A percentile compares a stretch with the other conserved stretches of the same genome.
phyloP scores from a whole-genome alignment of 2,113 vertebrate species.

The Scalopus aquaticus region DNA sequence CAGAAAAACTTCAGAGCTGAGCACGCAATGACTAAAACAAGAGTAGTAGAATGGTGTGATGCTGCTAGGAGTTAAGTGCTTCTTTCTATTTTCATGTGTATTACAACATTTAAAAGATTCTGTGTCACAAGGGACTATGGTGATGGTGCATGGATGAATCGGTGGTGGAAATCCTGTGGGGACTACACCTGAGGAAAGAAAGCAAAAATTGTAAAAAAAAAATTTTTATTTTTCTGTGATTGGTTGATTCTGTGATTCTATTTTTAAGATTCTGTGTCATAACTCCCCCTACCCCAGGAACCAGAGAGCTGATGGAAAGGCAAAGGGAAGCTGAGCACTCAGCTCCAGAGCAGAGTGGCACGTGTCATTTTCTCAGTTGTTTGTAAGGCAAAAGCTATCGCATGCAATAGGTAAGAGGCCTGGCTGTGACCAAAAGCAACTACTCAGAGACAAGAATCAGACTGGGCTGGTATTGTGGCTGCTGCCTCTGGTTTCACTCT shows the following conservation, averaged over 20 bases:
- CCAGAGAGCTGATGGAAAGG: not conserved
- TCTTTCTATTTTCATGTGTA: not conserved
- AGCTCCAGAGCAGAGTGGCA: not conserved
- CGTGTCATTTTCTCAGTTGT: not conserved
- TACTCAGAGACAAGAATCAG: not conserved
- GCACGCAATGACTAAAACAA: no score
- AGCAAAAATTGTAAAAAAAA: no score
- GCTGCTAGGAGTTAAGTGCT: not conserved
- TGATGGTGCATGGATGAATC: no score
- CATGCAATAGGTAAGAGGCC: not conserved
- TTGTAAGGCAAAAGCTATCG: not conserved
- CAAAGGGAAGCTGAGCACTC: not conserved
- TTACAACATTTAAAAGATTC: not conserved
- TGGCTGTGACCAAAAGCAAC: not conserved
- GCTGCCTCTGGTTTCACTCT: not conserved
- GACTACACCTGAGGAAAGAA: no score
- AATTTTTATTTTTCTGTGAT: no score
- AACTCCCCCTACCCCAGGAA: not conserved
- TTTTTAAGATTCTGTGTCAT: not conserved
- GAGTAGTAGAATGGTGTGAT: not conserved
- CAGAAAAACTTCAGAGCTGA: not conserved
- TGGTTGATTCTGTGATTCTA: no score
- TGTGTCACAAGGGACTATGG: no score
- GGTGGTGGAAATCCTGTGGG: no score
- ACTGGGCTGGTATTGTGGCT: rapidly evolving